These are phyloP conservation scores for Pterophyllum scalare DNA, from an alignment of 2,113 vertebrate species.

Conservation along the genomic window DNA sequence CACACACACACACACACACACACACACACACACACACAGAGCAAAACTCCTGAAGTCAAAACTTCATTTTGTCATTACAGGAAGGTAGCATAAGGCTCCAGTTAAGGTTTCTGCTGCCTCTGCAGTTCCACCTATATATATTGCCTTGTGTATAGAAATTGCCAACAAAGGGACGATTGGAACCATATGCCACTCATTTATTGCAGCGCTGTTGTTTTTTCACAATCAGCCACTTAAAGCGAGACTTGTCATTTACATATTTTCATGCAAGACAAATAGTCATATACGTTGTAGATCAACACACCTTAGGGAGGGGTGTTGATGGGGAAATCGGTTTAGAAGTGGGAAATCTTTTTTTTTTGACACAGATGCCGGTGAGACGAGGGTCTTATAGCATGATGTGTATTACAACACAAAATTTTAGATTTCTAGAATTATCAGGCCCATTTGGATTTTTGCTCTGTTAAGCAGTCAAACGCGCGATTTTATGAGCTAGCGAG, in stretches of 20 bases:
- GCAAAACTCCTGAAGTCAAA: slow-evolving; percentile 51
- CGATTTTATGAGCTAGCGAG: slow-evolving; percentile 50
- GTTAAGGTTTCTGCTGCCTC: slow-evolving; percentile 73
- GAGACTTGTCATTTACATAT: slow-evolving; percentile 74
- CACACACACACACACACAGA: slow-evolving; percentile 19
- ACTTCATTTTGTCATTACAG: slow-evolving; percentile 74
- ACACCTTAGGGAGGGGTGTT: not conserved
- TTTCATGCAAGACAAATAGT: slow-evolving; percentile 68
- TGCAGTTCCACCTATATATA: slow-evolving; percentile 76
- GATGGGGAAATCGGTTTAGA: slow-evolving; percentile 2
- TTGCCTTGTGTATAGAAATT: slow-evolving; percentile 73
- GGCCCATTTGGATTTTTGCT: not conserved
- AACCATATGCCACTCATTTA: slow-evolving; percentile 80
- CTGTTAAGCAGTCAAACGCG: slow-evolving; percentile 31
- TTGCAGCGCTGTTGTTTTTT: slow-evolving; percentile 39
- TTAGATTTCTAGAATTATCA: slow-evolving; percentile 8
- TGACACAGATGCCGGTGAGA: not conserved
- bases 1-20: slow-evolving; percentile 4
- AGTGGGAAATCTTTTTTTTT: not conserved
- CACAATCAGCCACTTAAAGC: slow-evolving; percentile 62
- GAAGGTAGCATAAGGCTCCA: slow-evolving; percentile 66
- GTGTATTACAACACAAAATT: not conserved
- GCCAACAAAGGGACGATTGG: slow-evolving; percentile 71
- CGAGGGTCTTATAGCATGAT: not conserved
- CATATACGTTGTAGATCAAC: slow-evolving; percentile 41